Conservation (phyloP, 2,888 invertebrate genomes). For the Baccha elongata region DNA sequence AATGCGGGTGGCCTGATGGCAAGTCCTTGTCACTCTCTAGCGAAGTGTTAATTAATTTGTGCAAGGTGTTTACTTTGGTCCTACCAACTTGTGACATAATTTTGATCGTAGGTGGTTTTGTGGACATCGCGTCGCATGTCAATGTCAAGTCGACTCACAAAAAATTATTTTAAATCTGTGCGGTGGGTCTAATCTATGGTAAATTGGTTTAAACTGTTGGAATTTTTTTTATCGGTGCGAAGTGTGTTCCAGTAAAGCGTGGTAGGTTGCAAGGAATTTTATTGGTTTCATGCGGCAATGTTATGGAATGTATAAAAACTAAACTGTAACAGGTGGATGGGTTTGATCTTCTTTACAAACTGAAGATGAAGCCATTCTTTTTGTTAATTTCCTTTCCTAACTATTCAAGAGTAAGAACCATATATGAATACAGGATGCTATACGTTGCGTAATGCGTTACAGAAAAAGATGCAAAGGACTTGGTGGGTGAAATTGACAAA, state of each 20-base stretch:
- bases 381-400: not conserved
- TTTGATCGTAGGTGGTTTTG: slow-evolving; percentile 62
- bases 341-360: not conserved
- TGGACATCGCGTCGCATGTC: slow-evolving; percentile 51
- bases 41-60: slow-evolving; percentile 72
- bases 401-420: too few species aligned
- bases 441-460: too few species aligned
- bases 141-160: slow-evolving; percentile 25
- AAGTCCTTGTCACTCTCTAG: slow-evolving; percentile 34
- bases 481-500: too few species aligned
- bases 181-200: slow-evolving; percentile 45
- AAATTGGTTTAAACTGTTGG: slow-evolving; percentile 39
- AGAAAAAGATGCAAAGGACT: too few species aligned
- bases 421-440: too few species aligned
- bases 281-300: slow-evolving; percentile 21
- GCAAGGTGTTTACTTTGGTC: slow-evolving; percentile 66
- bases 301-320: not conserved
- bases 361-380: not conserved
- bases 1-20: slow-evolving; percentile 62
- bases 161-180: slow-evolving; percentile 38
- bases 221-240: not conserved
- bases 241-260: not conserved
- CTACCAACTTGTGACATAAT: slow-evolving; percentile 61
- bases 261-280: not conserved
- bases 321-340: slow-evolving; percentile 14